Base-by-base conservation (phyloP, 92 coral and sea anemone species). In the Palythoa grandiflora region DNA sequence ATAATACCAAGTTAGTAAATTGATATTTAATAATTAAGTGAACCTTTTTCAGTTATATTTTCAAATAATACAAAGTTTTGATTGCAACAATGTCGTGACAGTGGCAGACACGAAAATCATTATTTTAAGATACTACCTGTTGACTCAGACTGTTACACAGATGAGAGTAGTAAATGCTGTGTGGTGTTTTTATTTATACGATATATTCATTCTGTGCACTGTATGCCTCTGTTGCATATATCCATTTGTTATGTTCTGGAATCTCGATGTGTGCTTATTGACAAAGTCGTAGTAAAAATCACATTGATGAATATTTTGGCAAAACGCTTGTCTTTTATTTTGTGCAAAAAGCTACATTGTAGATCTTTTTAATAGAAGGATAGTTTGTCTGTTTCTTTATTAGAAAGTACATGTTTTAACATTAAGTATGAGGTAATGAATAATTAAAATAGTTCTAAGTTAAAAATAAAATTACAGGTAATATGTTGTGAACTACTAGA, bases 301-400 rank as follows among this genome's bases (percentile, higher is more conserved):
- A 44, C 50, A 0, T 44, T 0, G 0, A 44, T 3, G 50, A 44
- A 44, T 44, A 6, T 44, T 44, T 5, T 44, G 6, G 6, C 7
- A 50, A 76, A 76, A 20, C 80, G 15, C 51, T 52, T 16, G 80
- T 50, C 60, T 76, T 50, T 39, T 76, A 44, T 74, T 74, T 50
- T 19, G 35, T 76, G 19, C n/a, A 76, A 17, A 11, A 71, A 71
- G 35, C 75, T 37, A 7, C 17, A 71, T 37, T 71, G 11, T 44
- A 12, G 1, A 2, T 71, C 37, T 35, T 71, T 37, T 15, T 36
- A 28, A 39, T 76, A 39, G 35, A 76, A 76, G 37, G 61, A 15
- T 16, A 54, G 21, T 51, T 28, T n/a, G 21, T 76, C 38, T 17
- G 21, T 76, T 50, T 75, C 53, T 9, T 51, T 2, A 76, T 76